Evolutionary conservation across 64 coral and sea anemone genomes (phyloP), one percentile per base, ranked within the genome.

Genomic region (Montipora efflorescens): DNA sequence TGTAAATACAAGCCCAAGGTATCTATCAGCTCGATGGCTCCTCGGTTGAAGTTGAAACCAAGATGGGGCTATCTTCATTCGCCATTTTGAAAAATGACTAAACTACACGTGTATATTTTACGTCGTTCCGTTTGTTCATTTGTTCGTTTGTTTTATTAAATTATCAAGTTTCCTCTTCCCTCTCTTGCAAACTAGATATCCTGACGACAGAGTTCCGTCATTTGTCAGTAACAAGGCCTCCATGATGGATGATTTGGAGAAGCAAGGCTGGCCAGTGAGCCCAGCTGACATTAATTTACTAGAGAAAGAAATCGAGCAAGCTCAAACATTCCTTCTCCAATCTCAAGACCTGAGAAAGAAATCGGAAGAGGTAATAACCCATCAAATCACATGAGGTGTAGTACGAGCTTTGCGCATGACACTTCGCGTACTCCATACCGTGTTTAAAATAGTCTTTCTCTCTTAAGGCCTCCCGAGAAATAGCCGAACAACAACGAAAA

Each of bases 251-350:
- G 96, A 97, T 86, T 48, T 97, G 74, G 96, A 97, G 47, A 66
- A 66, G 3, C 93, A 97, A 47, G 93, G 75, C 46, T 97, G 96
- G 96, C 93, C 92, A 21, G 80, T 97, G 3, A 79, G 62, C 19
- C 86, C 67, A 25, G 96, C 89, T 28, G 96, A 97, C 51, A 95
- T 97, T 55, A 55, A 16, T n/a, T 74, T 80, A 55, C 84, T 97
- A 13, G 93, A 95, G 74, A 94, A 83, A 84, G 96, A 97, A 74
- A 97, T 97, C 22, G 72, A 95, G 45, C 96, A 97, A 89, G 96
- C 96, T 7, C 73, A 97, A 12, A 94, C 93, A 48, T 97, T 95
- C 72, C 70, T 97, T 0, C 74, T 72, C 14, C 96, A 97, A 74
- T 97, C 96, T n/a, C 83, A 62, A 84, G 93, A 97, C 55, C 71